Conservation (phyloP, 2,888 invertebrate species). For the Napeogenes inachia region DNA sequence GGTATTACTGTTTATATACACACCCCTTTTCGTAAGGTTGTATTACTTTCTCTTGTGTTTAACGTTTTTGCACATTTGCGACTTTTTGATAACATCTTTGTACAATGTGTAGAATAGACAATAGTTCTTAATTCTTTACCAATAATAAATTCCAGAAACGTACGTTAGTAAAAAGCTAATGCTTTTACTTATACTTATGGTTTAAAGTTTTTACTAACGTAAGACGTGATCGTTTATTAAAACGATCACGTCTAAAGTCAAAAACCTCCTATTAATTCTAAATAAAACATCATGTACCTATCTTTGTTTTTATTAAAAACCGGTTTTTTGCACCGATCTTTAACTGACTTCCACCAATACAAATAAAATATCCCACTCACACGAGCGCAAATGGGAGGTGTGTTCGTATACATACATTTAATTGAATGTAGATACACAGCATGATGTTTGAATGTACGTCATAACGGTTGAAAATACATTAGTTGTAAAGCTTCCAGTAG, state of each 20-base stretch:
- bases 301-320: conserved; percentile 40
- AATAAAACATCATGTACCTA: conserved; percentile 41
- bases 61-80: no score
- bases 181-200: no score
- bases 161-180: no score
- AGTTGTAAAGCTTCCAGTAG: conserved; percentile 56
- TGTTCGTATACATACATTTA: conserved; percentile 56
- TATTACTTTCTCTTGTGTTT: no score
- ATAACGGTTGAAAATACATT: conserved; percentile 56
- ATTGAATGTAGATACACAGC: conserved; percentile 45
- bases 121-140: no score
- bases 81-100: background rate
- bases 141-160: no score
- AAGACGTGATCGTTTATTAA: no score
- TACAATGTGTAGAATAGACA: background rate
- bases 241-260: conserved; percentile 36
- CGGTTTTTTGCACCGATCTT: conserved; percentile 52
- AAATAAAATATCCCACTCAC: conserved; percentile 44
- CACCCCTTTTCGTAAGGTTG: no score
- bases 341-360: conserved; percentile 62
- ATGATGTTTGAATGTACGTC: conserved; percentile 39
- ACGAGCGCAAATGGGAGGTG: conserved; percentile 51
- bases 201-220: no score
- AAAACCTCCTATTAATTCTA: conserved; percentile 42
- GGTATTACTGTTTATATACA: no score